Percentiles rank a stretch among this genome's conserved stretches.
phyloP scores from a whole-genome alignment of 2,113 vertebrate genomes.

The Micronisus gabar region DNA sequence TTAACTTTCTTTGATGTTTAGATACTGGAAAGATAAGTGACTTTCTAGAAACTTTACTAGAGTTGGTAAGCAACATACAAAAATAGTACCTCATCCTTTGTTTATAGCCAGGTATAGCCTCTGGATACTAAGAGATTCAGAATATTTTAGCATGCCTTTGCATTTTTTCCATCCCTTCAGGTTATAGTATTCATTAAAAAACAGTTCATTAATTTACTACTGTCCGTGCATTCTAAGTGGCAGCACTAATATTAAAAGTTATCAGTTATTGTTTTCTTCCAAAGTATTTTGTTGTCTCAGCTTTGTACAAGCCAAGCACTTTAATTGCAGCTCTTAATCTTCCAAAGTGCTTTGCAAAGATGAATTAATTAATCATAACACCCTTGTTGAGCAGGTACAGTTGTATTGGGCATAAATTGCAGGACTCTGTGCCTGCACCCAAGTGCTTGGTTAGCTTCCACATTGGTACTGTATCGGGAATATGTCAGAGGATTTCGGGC shows the following conservation, averaged over 20 bases:
- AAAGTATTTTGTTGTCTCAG: slow-evolving; percentile 55
- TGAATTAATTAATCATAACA: slow-evolving; percentile 39
- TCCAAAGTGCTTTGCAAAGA: slow-evolving; percentile 28
- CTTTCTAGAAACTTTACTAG: not conserved
- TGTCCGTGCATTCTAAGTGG: not conserved
- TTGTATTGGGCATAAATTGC: not conserved
- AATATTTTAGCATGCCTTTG: slow-evolving; percentile 10
- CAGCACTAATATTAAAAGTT: slow-evolving; percentile 29
- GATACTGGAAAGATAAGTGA: not conserved
- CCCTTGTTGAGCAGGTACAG: not conserved
- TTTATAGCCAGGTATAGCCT: not conserved
- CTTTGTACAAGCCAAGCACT: slow-evolving; percentile 38
- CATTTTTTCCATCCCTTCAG: not conserved
- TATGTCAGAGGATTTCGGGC: not conserved
- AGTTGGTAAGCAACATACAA: not conserved
- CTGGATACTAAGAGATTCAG: not conserved
- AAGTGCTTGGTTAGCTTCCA: not conserved
- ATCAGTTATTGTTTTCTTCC: slow-evolving; percentile 38
- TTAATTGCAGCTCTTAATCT: slow-evolving; percentile 51
- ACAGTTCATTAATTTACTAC: slow-evolving; percentile 25
- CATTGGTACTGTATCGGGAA: not conserved
- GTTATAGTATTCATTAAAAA: slow-evolving; percentile 22
- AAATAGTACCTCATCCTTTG: not conserved
- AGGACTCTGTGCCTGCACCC: not conserved
- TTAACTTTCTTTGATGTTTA: not conserved